phyloP scores from a whole-genome alignment of 2,888 invertebrate genomes.

The Lydus trimaculatus region DNA sequence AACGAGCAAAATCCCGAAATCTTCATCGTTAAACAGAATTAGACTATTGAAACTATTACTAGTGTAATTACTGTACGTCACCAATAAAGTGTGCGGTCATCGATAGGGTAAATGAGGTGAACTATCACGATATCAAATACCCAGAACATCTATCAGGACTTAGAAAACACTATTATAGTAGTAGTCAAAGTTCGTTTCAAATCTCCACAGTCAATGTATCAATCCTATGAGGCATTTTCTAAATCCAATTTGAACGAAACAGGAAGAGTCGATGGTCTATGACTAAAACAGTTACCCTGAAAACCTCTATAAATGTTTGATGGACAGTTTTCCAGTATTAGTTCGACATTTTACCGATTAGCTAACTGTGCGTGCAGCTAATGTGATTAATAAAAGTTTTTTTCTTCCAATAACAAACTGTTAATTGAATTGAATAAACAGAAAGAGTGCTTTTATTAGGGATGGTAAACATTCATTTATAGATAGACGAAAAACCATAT shows the following conservation, averaged over 20 bases:
- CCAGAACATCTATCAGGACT: constrained; percentile 24
- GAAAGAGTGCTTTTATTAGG: not conserved
- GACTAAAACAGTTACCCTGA: not conserved
- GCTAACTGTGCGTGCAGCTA: not conserved
- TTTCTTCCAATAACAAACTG: not conserved
- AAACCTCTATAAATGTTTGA: not conserved
- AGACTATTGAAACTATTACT: constrained; percentile 51
- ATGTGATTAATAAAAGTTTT: not conserved
- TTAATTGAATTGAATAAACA: constrained; percentile 2
- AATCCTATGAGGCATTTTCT: not conserved
- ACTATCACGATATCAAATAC: constrained; percentile 50
- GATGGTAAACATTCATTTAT: not conserved
- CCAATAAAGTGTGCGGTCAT: constrained; percentile 58
- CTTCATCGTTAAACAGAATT: not conserved
- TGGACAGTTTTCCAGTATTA: not conserved
- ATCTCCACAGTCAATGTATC: not conserved
- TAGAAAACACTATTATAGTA: not conserved
- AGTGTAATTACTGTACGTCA: constrained; percentile 55
- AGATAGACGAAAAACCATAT: not conserved
- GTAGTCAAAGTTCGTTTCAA: not conserved
- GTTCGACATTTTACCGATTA: not conserved
- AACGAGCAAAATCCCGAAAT: not conserved
- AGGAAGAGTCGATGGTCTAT: not conserved
- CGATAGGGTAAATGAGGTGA: constrained; percentile 55
- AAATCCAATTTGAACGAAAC: not conserved